Conservation (phyloP, 2,888 invertebrate species). For the Molanna angustata region DNA sequence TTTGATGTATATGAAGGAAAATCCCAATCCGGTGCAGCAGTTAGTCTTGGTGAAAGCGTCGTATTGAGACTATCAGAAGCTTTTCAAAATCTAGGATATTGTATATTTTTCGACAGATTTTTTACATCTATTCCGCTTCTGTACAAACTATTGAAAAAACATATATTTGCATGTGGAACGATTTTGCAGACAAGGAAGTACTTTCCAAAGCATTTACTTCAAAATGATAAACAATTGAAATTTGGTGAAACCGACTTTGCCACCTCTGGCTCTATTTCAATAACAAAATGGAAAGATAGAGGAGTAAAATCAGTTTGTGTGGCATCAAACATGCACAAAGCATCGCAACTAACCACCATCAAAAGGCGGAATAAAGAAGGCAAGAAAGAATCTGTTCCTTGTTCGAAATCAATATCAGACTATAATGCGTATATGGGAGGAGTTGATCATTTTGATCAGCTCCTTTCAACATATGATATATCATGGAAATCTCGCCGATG, state of each 20-base stretch:
- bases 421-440: not conserved
- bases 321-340: no score
- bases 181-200: not conserved
- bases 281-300: no score
- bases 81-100: not conserved
- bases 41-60: not conserved
- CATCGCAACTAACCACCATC: no score
- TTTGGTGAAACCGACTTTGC: not conserved
- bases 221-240: constrained; percentile 4
- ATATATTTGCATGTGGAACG: constrained; percentile 3
- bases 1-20: constrained; percentile 30
- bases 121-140: not conserved
- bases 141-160: not conserved
- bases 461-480: not conserved
- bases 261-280: no score
- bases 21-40: not conserved
- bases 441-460: constrained; percentile 1
- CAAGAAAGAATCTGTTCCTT: not conserved
- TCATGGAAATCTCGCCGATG: not conserved
- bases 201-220: no score
- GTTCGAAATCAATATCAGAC: not conserved
- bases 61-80: not conserved
- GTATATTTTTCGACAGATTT: constrained; percentile 2
- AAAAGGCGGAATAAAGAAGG: no score
- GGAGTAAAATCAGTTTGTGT: no score